Evolutionary conservation across 2,113 vertebrate genomes (phyloP).

Genomic region (Eira barbara): DNA sequence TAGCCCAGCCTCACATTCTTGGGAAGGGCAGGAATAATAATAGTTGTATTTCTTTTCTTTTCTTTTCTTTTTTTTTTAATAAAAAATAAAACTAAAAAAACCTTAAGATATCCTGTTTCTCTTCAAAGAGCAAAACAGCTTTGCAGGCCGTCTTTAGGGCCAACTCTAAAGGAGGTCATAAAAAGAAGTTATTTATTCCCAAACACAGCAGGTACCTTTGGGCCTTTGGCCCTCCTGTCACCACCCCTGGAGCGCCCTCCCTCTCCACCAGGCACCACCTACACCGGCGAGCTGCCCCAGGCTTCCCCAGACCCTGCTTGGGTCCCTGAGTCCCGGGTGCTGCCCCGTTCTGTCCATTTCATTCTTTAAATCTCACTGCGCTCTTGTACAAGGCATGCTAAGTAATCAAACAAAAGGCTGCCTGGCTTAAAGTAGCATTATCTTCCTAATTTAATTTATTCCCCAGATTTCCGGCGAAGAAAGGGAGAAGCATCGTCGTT

Average conservation of each 20-base stretch:
- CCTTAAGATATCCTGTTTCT: background rate
- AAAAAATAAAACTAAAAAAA: background rate
- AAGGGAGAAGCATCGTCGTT: rapidly evolving
- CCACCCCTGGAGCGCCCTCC: rapidly evolving
- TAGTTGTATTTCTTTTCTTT: background rate
- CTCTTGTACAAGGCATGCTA: background rate
- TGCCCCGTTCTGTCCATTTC: background rate
- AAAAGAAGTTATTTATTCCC: rapidly evolving
- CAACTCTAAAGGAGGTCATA: background rate
- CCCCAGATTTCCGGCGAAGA: background rate
- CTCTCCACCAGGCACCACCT: rapidly evolving
- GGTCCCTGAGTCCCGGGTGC: background rate
- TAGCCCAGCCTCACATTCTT: background rate
- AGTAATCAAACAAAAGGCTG: background rate
- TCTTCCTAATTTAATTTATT: background rate
- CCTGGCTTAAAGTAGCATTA: background rate
- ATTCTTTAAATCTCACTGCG: background rate
- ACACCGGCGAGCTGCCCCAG: rapidly evolving
- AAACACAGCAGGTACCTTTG: rapidly evolving
- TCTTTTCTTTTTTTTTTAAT: background rate
- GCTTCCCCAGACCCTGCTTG: rapidly evolving
- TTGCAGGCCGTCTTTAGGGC: background rate
- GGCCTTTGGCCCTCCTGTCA: rapidly evolving
- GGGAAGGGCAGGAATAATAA: background rate
- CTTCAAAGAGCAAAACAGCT: background rate